Evolutionary conservation across 2,888 invertebrate genomes (phyloP).

Genomic region (Caenorhabditis zanzibari): DNA sequence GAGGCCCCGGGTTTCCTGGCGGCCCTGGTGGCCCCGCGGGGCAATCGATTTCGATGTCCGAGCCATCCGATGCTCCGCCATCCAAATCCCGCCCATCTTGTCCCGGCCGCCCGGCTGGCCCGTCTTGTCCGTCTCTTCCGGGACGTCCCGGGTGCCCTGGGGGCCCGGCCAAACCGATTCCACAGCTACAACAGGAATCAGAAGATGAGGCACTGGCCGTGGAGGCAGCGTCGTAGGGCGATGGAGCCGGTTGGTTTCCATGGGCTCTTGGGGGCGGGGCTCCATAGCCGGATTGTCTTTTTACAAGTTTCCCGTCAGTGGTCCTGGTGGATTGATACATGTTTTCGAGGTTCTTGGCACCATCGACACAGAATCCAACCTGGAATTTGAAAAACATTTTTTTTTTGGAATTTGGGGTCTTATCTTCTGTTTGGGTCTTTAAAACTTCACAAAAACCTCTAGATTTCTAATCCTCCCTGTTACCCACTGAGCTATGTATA

Average conservation of each 20-base stretch:
- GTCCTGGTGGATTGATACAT: constrained; percentile 41
- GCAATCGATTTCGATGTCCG: constrained; percentile 56
- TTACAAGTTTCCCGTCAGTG: constrained; percentile 9
- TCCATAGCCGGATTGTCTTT: constrained; percentile 70
- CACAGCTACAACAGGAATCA: constrained; percentile 61
- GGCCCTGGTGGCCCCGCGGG: constrained; percentile 71
- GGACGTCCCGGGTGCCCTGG: constrained; percentile 60
- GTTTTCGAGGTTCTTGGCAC: constrained; percentile 59
- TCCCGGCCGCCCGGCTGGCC: constrained; percentile 61
- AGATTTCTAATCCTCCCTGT: too few relatives aligned
- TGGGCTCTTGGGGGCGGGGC: constrained; percentile 9
- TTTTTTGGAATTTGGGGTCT: too few relatives aligned
- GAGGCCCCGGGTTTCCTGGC: constrained; percentile 70
- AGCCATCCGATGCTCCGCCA: constrained; percentile 16
- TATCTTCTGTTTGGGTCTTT: too few relatives aligned
- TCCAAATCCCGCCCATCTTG: constrained; percentile 53
- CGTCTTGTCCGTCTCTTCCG: constrained; percentile 65
- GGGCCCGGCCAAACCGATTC: constrained; percentile 60
- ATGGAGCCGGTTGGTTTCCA: constrained; percentile 44
- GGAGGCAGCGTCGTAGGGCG: constrained; percentile 41
- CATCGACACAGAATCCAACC: constrained; percentile 65
- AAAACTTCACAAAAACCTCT: too few relatives aligned
- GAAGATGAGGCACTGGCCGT: constrained; percentile 12
- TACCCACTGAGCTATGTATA: too few relatives aligned
- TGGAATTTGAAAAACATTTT: too few relatives aligned